Conservation (phyloP, 2,888 invertebrate species). For the Philopedon plagiatum region DNA sequence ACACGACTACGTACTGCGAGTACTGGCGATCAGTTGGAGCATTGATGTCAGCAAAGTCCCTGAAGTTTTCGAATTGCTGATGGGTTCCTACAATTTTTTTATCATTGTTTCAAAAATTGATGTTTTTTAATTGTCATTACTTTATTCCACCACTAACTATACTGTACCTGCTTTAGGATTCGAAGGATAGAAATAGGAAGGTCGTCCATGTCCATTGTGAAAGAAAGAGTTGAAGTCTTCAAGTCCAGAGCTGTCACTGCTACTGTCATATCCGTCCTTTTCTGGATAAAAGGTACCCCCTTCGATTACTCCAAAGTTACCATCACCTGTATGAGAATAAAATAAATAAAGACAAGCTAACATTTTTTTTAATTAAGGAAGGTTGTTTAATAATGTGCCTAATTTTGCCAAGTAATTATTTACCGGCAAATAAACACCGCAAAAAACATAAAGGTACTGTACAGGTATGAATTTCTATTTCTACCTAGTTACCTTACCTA, state of each 20-base stretch:
- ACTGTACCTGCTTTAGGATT: conserved; percentile 72
- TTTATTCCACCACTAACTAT: no score
- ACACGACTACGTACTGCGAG: conserved; percentile 87
- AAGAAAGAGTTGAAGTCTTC: conserved; percentile 74
- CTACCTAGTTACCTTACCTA: conserved; percentile 7
- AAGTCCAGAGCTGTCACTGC: conserved; percentile 72
- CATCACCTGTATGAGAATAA: conserved; percentile 74
- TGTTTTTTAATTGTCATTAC: no score
- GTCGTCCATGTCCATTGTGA: conserved; percentile 81
- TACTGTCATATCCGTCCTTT: conserved; percentile 77
- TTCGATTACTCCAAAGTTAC: conserved; percentile 88
- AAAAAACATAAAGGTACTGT: no score
- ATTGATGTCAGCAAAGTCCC: conserved; percentile 92
- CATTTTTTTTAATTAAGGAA: no score
- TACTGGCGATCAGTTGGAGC: conserved; percentile 79
- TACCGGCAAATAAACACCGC: no score
- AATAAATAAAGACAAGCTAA: no score
- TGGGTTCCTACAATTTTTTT: conserved; percentile 76
- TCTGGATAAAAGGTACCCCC: conserved; percentile 90
- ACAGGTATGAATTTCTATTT: no score
- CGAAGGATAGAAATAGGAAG: conserved; percentile 69
- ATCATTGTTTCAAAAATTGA: no score
- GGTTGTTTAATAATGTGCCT: no score
- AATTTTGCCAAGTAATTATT: no score
- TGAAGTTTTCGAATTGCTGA: conserved; percentile 91